Percentiles rank a stretch among this genome's conserved stretches.
These are phyloP conservation scores for Poecile atricapillus DNA, from an alignment of 2,113 vertebrate genomes.

Conservation along the genomic window DNA sequence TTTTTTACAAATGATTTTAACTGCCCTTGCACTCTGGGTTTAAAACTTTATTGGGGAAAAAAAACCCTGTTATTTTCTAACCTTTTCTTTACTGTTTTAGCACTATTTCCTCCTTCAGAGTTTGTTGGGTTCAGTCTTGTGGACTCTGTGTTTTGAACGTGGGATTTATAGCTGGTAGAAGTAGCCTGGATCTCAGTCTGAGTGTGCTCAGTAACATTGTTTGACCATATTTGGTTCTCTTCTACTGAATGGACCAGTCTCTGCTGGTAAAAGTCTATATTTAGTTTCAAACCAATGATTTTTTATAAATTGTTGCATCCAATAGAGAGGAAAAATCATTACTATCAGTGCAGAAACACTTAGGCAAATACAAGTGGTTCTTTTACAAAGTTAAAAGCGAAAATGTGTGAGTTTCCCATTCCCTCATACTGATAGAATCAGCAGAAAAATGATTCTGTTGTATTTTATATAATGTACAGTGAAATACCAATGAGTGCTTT, in stretches of 20 bases:
- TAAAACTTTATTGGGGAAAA: not conserved
- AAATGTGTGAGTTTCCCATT: not conserved
- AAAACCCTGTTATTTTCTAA: not conserved
- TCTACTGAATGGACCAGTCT: not conserved
- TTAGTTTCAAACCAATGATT: not conserved
- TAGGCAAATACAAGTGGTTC: not conserved
- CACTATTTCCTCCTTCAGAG: not conserved
- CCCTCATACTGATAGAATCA: not conserved
- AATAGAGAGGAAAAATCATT: not conserved
- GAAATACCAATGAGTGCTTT: not conserved
- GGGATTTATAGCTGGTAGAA: not conserved
- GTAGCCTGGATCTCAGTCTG: not conserved
- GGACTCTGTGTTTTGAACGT: not conserved
- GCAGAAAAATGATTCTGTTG: not conserved
- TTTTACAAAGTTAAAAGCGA: not conserved
- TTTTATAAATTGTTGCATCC: not conserved
- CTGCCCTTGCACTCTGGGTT: not conserved
- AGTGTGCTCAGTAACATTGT: not conserved
- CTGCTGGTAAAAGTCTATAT: not conserved
- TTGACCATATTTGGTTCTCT: slow-evolving; percentile 48
- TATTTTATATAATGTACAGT: not conserved
- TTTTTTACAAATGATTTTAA: not conserved
- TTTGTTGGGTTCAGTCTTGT: not conserved
- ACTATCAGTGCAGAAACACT: not conserved
- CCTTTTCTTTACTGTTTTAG: not conserved